A percentile compares a stretch with the other conserved stretches of the same genome.
Evolutionary conservation across 2,888 invertebrate species (phyloP).

Genomic region (Petrolisthes manimaculis): DNA sequence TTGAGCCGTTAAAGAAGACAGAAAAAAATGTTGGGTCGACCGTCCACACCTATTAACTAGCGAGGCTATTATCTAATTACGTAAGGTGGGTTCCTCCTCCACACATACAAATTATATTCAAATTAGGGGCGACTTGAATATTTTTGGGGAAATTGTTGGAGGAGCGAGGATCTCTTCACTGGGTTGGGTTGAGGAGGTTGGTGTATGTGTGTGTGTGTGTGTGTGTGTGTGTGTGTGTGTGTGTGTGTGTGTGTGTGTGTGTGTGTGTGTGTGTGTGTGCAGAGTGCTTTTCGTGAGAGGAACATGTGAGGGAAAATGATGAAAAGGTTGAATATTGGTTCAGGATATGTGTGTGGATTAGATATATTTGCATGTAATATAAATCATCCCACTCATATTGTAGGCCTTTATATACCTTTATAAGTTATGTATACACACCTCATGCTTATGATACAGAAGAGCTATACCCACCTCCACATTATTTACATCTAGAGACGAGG

Average conservation of each 20-base stretch:
- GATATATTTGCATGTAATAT: too few relatives aligned
- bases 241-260: too few relatives aligned
- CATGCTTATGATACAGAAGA: too few relatives aligned
- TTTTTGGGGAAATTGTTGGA: background rate
- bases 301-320: too few relatives aligned
- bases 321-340: too few relatives aligned
- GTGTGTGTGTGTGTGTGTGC: background rate
- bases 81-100: slow-evolving; percentile 19
- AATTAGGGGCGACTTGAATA: slow-evolving; percentile 37
- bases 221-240: background rate
- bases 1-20: background rate
- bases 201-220: too few relatives aligned
- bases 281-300: background rate
- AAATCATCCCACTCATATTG: too few relatives aligned
- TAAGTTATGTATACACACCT: too few relatives aligned
- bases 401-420: too few relatives aligned
- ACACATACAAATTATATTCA: slow-evolving; percentile 40
- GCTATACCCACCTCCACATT: too few relatives aligned
- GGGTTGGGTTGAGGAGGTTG: background rate
- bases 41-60: slow-evolving; percentile 41
- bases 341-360: too few relatives aligned
- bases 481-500: too few relatives aligned
- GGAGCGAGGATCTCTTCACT: background rate
- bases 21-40: background rate
- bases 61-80: slow-evolving; percentile 38